Base-by-base conservation (phyloP, 2,888 invertebrate species). In the Nomada ruficornis region DNA sequence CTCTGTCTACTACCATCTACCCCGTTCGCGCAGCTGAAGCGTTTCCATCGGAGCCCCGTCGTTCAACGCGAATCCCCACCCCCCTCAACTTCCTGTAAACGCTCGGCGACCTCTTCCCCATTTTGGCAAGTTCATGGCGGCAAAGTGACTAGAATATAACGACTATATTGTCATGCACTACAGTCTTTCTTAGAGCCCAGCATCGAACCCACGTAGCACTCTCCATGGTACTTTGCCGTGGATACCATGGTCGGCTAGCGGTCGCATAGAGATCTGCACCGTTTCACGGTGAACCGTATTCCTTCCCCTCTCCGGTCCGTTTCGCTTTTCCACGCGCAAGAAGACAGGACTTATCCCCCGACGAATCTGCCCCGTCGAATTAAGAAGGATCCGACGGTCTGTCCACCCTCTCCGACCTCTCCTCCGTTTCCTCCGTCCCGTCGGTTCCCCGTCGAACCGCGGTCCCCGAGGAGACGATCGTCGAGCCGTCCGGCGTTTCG, bases 151-250 rank as follows among this genome's bases (percentile, higher is more conserved):
- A 88, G 83, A 88, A 82, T 87, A 85, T 88, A 90, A 91, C 88
- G 89, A 88, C 91, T 91, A 92, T 92, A 91, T 92, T 92, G 92
- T 92, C 92, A 91, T 90, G 91, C 91, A 92, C 91, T 91, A 91
- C 89, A 91, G 91, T 91, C 90, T 92, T 91, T 88, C 90, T 85
- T 88, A 90, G 86, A 90, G 87, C 86, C 87, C 89, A 82, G 69
- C 81, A 64, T 68, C 76, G 80, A 78, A 76, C 82, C 67, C 67
- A 68, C 62, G 70, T 75, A 60, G 77, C 67, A 68, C 57, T 26
- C 75, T 36, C 67, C 64, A 60, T 76, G 72, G 65, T 75, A 76
- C 29, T 64, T 79, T 68, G 63, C 64, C 77, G 73, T 65, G 60
- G 70, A 71, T 54, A 70, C 78, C 69, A 77, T 72, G 76, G 68